Percentiles rank a stretch among this genome's conserved stretches.
These are phyloP conservation scores for Chironomus tepperi DNA, from an alignment of 1,140 invertebrate genomes.

Conservation along the genomic window DNA sequence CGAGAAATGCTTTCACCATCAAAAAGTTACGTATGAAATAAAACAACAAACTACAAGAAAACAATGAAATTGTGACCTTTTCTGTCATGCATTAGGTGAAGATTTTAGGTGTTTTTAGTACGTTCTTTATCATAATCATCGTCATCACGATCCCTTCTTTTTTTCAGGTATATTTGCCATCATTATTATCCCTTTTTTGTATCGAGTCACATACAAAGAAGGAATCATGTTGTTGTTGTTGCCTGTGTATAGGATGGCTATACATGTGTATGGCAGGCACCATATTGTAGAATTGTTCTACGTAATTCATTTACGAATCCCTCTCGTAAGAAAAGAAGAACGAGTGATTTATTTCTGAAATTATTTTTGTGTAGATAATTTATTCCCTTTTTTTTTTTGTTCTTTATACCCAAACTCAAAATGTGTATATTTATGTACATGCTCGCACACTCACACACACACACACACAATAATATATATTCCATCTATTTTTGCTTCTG, in stretches of 20 bases:
- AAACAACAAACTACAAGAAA: too few relatives aligned
- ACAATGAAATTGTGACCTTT: not conserved
- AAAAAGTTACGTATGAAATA: not conserved
- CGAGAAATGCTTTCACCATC: not conserved
- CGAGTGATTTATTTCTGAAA: constrained; percentile 18
- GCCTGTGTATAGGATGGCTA: not conserved
- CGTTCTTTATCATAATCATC: too few relatives aligned
- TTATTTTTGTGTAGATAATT: constrained; percentile 23
- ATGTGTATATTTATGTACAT: not conserved
- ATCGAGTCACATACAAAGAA: not conserved
- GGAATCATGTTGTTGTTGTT: not conserved
- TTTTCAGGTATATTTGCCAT: too few relatives aligned
- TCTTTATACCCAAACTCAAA: not conserved
- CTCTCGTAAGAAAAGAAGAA: constrained; percentile 9
- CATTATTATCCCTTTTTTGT: too few relatives aligned
- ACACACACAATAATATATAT: not conserved
- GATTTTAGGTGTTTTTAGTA: too few relatives aligned
- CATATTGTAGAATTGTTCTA: not conserved
- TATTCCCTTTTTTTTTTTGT: constrained; percentile 2
- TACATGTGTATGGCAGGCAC: not conserved
- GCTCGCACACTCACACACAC: not conserved
- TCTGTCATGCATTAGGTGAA: not conserved
- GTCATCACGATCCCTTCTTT: too few relatives aligned
- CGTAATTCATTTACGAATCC: constrained; percentile 1
- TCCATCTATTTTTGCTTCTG: not conserved